Conservation (phyloP, 2,888 invertebrate genomes). For the Caprella mutica region DNA sequence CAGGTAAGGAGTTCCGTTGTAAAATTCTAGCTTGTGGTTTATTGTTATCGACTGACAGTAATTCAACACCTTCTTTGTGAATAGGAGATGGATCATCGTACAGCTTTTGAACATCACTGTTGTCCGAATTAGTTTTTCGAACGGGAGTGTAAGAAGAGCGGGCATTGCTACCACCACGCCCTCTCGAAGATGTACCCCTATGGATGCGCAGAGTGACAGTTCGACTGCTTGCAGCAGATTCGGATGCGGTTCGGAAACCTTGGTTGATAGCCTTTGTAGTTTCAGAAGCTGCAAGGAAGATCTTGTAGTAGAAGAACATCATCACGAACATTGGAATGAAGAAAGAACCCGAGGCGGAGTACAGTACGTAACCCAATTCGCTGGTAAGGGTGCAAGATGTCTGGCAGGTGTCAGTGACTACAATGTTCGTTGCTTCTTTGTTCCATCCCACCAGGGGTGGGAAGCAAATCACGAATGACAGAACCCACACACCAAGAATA, state of each 20-base stretch:
- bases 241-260: constrained; percentile 36
- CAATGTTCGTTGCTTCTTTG: constrained; percentile 37
- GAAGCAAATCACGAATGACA: constrained; percentile 91
- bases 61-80: constrained; percentile 14
- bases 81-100: constrained; percentile 11
- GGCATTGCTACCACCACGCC: constrained; percentile 35
- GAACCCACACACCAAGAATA: constrained; percentile 85
- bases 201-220: constrained; percentile 73
- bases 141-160: constrained; percentile 43
- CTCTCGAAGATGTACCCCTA: constrained; percentile 49
- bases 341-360: constrained; percentile 95
- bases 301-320: constrained; percentile 95
- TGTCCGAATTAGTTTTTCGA: constrained; percentile 8
- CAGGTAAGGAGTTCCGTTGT: not conserved
- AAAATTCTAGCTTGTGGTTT: not conserved
- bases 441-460: constrained; percentile 93
- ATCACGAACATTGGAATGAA: constrained; percentile 96
- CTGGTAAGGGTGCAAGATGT: constrained; percentile 86
- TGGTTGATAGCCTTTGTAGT: constrained; percentile 87
- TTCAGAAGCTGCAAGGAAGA: constrained; percentile 84
- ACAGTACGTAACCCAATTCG: constrained; percentile 89
- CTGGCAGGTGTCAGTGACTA: constrained; percentile 51
- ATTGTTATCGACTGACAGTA: constrained; percentile 13
- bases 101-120: constrained; percentile 12
- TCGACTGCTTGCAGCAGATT: constrained; percentile 55